Percentiles rank a stretch among this genome's conserved stretches.
phyloP scores from a whole-genome alignment of 2,113 vertebrate species.

The Hylia prasina region DNA sequence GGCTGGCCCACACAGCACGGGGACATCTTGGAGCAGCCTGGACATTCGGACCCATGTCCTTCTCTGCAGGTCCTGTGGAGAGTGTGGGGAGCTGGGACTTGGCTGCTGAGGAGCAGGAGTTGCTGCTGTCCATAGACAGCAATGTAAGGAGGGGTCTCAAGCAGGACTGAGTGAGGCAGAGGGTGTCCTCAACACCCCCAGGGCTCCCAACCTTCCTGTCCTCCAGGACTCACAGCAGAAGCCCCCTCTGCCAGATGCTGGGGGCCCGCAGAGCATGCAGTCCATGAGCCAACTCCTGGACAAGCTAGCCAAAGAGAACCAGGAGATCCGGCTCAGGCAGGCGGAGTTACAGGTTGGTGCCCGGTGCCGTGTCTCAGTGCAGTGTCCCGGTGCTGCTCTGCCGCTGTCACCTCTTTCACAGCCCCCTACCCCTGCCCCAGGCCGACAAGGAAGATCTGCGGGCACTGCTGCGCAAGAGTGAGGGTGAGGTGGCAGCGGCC shows the following conservation, averaged over 20 bases:
- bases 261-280: constrained; percentile 27
- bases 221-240: constrained; percentile 26
- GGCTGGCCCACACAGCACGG: too few relatives aligned
- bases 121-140: background rate
- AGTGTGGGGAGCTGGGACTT: background rate
- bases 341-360: constrained; percentile 79
- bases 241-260: accelerated
- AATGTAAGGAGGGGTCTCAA: background rate
- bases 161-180: background rate
- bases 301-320: constrained; percentile 78
- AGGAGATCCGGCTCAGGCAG: constrained; percentile 81
- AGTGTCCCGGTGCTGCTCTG: background rate
- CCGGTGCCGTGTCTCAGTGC: accelerated
- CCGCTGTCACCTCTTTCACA: background rate
- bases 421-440: background rate
- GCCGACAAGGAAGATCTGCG: constrained; percentile 74
- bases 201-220: background rate
- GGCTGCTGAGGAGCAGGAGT: background rate
- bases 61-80: constrained; percentile 29
- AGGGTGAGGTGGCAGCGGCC: background rate
- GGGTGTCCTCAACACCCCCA: accelerated
- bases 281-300: constrained; percentile 75
- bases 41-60: accelerated
- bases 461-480: background rate
- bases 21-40: background rate